Evolutionary conservation across 2,113 vertebrate genomes (phyloP), one percentile per base, ranked within the genome.

Genomic region (Tragulus kanchil): DNA sequence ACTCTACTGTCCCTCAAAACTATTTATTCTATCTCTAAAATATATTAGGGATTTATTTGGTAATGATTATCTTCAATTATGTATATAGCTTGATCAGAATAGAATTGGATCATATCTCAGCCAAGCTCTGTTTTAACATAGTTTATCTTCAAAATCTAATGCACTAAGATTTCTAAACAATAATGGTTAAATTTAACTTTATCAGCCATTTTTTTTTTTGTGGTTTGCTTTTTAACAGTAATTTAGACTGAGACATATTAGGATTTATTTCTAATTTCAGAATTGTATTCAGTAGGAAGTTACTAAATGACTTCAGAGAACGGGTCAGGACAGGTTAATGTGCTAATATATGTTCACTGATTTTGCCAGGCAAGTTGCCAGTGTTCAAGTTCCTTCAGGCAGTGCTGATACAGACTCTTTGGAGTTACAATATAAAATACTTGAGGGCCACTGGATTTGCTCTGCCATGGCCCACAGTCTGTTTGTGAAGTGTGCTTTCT

Each of bases 141-240:
- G n/a, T 25, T 95, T 92, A 97, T 78, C 36, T 92, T 95, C 17
- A 90, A 92, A 90, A 56, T 87, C 14, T 12, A 86, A 73, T 67
- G 10, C 5, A 25, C 50, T 75, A 15, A 81, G 82, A 90, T 94
- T 93, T 91, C 31, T 14, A 42, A 97, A 65, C 3, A 87, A 31
- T 71, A 45, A 69, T 25, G 0, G 2, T 88, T 42, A 78, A 62
- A 25, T 95, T 65, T 78, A 88, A 77, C 15, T 11, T 2, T 50
- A 42, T 64, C 65, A 81, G 56, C 6, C 3, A 71, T 0, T 79
- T 15, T 82, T 92, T 87, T 9, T 75, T 36, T 36, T 36, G 36
- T 36, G 36, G 36, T 36, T 36, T 36, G 36, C 94, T 95, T 19
- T 87, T 52, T 67, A 77, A 45, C 36, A 9, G 28, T 77, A 62